A percentile compares a stretch with the other conserved stretches of the same genome.
phyloP scores from a whole-genome alignment of 2,888 invertebrate genomes.

The Peribatodes rhomboidaria region DNA sequence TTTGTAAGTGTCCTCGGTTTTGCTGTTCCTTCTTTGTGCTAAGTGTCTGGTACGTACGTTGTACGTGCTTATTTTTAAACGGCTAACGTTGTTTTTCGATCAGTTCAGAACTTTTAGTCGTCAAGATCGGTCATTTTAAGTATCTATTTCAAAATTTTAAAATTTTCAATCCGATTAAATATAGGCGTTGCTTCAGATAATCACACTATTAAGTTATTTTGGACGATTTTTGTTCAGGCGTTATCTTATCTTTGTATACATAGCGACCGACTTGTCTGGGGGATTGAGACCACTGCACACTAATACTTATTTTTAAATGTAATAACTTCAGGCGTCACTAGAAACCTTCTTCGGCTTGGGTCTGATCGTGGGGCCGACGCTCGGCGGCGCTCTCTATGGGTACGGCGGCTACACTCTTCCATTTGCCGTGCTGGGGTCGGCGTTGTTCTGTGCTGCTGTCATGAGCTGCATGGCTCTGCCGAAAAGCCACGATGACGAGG shows the following conservation, averaged over 20 bases:
- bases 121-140: no score
- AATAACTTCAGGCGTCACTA: slow-evolving; percentile 88
- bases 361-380: slow-evolving; percentile 95
- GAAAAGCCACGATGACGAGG: slow-evolving; percentile 85
- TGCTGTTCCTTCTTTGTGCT: slow-evolving; percentile 3
- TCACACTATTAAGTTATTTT: background rate
- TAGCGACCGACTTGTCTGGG: no score
- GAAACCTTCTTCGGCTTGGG: slow-evolving; percentile 96
- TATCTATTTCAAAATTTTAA: no score
- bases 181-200: background rate
- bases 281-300: no score
- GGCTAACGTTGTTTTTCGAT: no score
- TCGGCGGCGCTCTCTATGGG: slow-evolving; percentile 94
- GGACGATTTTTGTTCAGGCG: no score
- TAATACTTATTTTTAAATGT: background rate
- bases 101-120: no score
- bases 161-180: no score
- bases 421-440: slow-evolving; percentile 92
- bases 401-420: slow-evolving; percentile 93
- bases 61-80: background rate
- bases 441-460: slow-evolving; percentile 91
- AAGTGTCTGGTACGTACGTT: background rate
- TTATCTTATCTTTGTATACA: no score
- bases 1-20: slow-evolving; percentile 89
- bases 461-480: slow-evolving; percentile 92